Evolutionary conservation across 2,888 invertebrate species (phyloP), one percentile per base, ranked within the genome.

Genomic region (Cheilosia grossa): DNA sequence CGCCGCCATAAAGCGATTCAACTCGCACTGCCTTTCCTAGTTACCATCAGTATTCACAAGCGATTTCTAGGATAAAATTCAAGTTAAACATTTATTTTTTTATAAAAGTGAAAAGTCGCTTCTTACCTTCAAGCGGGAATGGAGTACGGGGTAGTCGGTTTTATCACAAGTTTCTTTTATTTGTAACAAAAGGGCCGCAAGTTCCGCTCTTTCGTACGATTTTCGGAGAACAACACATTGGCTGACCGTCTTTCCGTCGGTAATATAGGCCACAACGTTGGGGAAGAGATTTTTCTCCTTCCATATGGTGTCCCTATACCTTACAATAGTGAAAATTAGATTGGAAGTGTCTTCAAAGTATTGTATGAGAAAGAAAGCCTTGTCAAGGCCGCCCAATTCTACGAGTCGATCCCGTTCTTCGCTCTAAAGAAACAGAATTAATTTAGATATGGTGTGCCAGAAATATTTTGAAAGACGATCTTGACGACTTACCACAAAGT

Each of bases 301-400:
- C 88, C 88, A 90, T 15, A 89, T 77, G 0, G 91, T 90, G 4
- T 88, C 87, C 0, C 21, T 70, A 53, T 88, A 87, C 2, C 80
- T 69, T 0, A 90, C 73, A 6, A 91, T 88, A 7, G 88, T 86
- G 37, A 90, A 90, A 56, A 88, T 79, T 4, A 90, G 88, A 21
- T 77, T 87, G 4, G 87, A 79, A 0, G 88, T 47, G 87, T 88
- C 87, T 1, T 87, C 87, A 44, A 89, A 89, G 53, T 90, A 89
- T 42, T 90, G 90, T 5, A 90, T 86, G 13, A 90, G 80, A 37
- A 90, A 67, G 90, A 90, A 90, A 1, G 88, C 87, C 4, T 87
- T 42, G 1, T 88, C 21, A n/a, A 58, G 19, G 19, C 37, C 87
- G 24, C 40, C 21, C 7, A 56, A n/a, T 10, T 40, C 54, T 4